phyloP scores from a whole-genome alignment of 2,113 vertebrate species.

The Rostratula benghalensis region DNA sequence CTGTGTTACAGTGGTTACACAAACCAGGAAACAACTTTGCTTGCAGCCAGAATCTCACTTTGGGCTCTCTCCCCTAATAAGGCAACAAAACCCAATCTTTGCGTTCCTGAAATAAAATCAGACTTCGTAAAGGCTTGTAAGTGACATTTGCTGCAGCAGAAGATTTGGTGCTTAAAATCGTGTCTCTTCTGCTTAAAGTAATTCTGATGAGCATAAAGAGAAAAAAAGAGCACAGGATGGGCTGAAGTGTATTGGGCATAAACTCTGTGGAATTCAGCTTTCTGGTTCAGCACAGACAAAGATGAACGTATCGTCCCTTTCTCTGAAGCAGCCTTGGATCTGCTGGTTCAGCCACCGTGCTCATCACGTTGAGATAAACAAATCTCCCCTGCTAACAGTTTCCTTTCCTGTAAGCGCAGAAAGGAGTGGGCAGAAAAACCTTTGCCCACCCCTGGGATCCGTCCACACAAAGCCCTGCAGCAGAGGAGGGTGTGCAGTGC shows the following conservation, averaged over 20 bases:
- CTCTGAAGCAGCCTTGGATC: background rate
- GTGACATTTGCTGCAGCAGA: background rate
- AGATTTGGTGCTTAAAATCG: background rate
- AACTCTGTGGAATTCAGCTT: background rate
- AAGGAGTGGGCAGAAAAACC: background rate
- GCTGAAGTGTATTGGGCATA: background rate
- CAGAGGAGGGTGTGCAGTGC: background rate
- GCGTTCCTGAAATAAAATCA: background rate
- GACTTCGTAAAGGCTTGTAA: background rate
- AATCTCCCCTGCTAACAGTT: background rate
- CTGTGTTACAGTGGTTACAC: background rate
- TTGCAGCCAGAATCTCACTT: background rate
- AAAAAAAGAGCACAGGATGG: background rate
- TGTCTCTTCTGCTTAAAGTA: background rate
- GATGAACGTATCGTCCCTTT: background rate
- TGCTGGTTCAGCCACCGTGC: background rate
- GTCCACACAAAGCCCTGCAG: background rate
- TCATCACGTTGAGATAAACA: background rate
- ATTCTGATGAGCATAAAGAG: background rate
- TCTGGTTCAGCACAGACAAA: background rate
- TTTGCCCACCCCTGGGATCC: background rate
- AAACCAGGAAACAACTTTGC: background rate
- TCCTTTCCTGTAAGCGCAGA: background rate
- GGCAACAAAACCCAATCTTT: background rate
- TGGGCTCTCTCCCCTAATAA: background rate